Base-by-base conservation (phyloP, 1,140 invertebrate genomes). In the Drosophila rufa region DNA sequence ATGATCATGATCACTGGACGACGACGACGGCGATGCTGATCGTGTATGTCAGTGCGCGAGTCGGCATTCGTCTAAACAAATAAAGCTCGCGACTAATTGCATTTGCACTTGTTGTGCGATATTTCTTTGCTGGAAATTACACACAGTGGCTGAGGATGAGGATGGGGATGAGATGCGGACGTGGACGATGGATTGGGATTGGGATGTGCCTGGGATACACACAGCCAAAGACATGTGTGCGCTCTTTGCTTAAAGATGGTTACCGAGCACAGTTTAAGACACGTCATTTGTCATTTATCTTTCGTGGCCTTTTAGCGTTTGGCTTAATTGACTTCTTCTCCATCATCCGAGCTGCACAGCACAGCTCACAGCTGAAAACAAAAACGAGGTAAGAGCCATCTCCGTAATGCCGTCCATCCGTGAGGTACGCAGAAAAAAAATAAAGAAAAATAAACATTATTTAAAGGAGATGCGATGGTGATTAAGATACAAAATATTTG, bases 251-350 rank as follows among this genome's bases (percentile, higher is more conserved):
- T 80, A 48, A 61, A 56, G 61, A 75, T 75, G 76, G 53, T 48
- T 61, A 59, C 62, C 46, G 75, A 42, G 58, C 75, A 79, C 76
- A 57, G 75, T 79, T 79, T 73, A 73, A 84, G 85, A 89, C 84
- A 87, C 84, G 81, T 89, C 84, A 89, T 89, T 89, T 89, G 85
- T 89, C 84, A 89, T 89, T 89, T 89, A 89, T 89, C 85, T 84
- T 79, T 74, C 51, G 82, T 74, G 82, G 82, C 82, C 80, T 87
- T 89, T 89, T 84, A 89, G 69, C 74, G 78, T 89, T 89, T 75
- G 80, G 81, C 78, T 89, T 89, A 89, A 90, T 89, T 90, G 84
- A 89, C 85, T 84, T 89, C 80, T 77, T 73, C 75, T 71, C 57
- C 68, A 65, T 74, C 58, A 45, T 62, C 36, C 46, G 42, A 36